A percentile compares a stretch with the other conserved stretches of the same genome.
These are phyloP conservation scores for Coluber constrictor DNA, from an alignment of 2,797 vertebrate species.

Conservation along the genomic window DNA sequence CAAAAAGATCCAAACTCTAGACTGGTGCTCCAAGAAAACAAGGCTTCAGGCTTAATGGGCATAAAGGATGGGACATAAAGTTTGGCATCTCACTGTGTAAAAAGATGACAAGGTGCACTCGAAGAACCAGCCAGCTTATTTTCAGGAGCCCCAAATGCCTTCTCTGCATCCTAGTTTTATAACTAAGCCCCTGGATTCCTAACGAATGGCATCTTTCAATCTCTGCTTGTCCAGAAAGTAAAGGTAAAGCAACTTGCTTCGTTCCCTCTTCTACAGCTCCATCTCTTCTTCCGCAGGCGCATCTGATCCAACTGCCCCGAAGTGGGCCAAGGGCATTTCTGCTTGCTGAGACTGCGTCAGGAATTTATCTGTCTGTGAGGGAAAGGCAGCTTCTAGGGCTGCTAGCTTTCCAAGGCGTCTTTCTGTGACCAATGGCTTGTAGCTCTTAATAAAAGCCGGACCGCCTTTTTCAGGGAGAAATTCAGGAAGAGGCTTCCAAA, in stretches of 20 bases:
- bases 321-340: constrained; percentile 49
- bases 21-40: constrained; percentile 31
- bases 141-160: background rate
- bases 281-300: constrained; percentile 73
- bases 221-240: background rate
- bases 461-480: constrained; percentile 73
- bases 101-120: background rate
- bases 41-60: constrained; percentile 40
- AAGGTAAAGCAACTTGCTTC: background rate
- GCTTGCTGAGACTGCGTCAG: constrained; percentile 54
- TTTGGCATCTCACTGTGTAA: background rate
- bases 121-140: constrained; percentile 24
- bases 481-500: constrained; percentile 79
- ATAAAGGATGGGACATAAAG: constrained; percentile 7
- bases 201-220: background rate
- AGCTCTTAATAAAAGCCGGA: constrained; percentile 60
- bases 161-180: background rate
- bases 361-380: constrained; percentile 63
- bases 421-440: constrained; percentile 50
- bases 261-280: constrained; percentile 68
- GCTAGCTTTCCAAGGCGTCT: constrained; percentile 52
- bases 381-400: constrained; percentile 55
- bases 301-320: constrained; percentile 48
- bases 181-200: background rate
- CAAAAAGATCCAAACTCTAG: constrained; percentile 1